Base-by-base conservation (phyloP, 2,888 invertebrate species). In the Xanthia togata region DNA sequence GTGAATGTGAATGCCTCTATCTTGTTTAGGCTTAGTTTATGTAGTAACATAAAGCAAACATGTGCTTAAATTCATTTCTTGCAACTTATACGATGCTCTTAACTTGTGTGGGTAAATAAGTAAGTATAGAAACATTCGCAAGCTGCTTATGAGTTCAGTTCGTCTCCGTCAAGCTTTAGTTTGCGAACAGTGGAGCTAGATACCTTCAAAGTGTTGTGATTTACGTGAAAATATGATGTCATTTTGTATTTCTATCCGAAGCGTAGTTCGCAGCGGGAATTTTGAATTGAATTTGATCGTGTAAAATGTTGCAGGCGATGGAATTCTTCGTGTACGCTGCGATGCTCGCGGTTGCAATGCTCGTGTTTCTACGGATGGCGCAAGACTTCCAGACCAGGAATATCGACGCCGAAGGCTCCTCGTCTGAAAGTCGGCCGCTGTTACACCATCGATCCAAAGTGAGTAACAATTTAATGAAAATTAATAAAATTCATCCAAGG, bases 271-370 rank as follows among this genome's bases (percentile, higher is more conserved):
- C 17, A 53, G 31, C 26, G 47, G 4, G 67, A 57, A 53, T 69
- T 59, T 64, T 31, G n/a, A 83, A 81, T 83, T 50, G 64, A 71
- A 78, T 77, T 83, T 83, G 64, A 69, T 73, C 53, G 14, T 62
- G 67, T 60, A 76, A 57, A 84, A 78, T 75, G 85, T 95, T 95
- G 67, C 94, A 98, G 98, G 97, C 98, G 0, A 95, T 97, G 69
- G 98, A 98, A 90, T 98, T 98, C 92, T 98, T 98, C 93, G 96
- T 98, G 67, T 98, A 98, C 92, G 98, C 98, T 4, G 96, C 94
- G 6, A 93, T 98, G 70, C 97, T 98, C 94, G 95, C 97, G 2
- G 90, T 97, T 0, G 98, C 98, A 70, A 98, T 98, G 97, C 87
- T 98, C 67, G 84, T 98, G 50, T 97, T 97, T 88, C 94, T 97